phyloP scores from a whole-genome alignment of 2,888 invertebrate species.

The Ornithoptera alexandrae region DNA sequence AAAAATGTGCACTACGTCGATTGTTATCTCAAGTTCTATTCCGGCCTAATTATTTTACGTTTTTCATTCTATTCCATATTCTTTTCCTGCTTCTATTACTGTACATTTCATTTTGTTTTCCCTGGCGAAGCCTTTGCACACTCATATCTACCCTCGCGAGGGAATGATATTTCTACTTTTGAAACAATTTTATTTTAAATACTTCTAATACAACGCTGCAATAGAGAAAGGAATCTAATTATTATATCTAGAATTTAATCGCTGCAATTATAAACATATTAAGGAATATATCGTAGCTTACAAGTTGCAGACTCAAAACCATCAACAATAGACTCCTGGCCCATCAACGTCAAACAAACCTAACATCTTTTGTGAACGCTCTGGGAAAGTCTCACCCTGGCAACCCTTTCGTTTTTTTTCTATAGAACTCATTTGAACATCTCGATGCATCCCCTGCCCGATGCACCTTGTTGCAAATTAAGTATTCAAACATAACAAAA shows the following conservation, averaged over 20 bases:
- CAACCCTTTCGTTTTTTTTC: slow-evolving; percentile 65
- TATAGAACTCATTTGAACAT: slow-evolving; percentile 75
- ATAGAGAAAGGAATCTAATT: too few species aligned
- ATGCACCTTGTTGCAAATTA: slow-evolving; percentile 81
- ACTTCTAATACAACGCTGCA: too few species aligned
- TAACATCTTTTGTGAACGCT: slow-evolving; percentile 61
- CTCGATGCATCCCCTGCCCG: slow-evolving; percentile 63
- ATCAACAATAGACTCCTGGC: slow-evolving; percentile 51
- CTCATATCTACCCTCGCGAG: too few species aligned
- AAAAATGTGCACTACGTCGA: not conserved
- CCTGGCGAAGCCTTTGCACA: too few species aligned
- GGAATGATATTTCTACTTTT: too few species aligned
- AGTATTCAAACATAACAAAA: slow-evolving; percentile 60
- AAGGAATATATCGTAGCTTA: slow-evolving; percentile 10
- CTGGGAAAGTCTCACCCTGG: slow-evolving; percentile 48
- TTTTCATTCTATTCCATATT: too few species aligned
- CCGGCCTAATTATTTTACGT: not conserved
- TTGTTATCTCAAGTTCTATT: not conserved
- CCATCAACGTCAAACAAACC: slow-evolving; percentile 65
- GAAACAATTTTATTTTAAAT: too few species aligned
- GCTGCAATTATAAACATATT: slow-evolving; percentile 19
- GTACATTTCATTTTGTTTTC: too few species aligned
- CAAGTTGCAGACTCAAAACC: slow-evolving; percentile 36
- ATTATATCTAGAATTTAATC: not conserved
- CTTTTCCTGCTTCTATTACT: too few species aligned